phyloP scores from a whole-genome alignment of 2,797 vertebrate genomes.

The Enteromius trimaculatus region DNA sequence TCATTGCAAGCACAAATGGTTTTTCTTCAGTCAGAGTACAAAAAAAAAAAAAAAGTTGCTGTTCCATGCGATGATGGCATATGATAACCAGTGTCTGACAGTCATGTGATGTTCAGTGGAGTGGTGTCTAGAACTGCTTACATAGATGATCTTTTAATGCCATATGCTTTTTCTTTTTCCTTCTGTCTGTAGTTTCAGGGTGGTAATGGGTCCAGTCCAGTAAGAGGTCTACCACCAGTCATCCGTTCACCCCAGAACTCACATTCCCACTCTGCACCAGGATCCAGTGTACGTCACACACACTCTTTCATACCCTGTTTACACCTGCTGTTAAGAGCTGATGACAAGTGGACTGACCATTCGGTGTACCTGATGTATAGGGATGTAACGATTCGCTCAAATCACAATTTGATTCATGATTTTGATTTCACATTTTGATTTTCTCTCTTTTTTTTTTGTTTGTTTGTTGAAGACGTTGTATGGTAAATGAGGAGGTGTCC shows the following conservation, averaged over 20 bases:
- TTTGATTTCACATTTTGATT: no score
- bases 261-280: constrained; percentile 95
- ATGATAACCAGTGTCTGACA: neutral
- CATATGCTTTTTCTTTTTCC: constrained; percentile 18
- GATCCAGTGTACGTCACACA: constrained; percentile 84
- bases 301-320: neutral
- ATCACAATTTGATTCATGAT: no score
- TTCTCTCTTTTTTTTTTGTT: no score
- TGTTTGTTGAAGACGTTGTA: no score
- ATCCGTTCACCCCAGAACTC: constrained; percentile 98
- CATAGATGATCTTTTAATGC: neutral
- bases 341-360: neutral
- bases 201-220: constrained; percentile 97
- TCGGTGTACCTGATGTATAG: neutral
- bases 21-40: neutral
- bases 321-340: neutral
- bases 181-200: constrained; percentile 86
- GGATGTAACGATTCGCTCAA: no score
- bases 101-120: constrained; percentile 12
- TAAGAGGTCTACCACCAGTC: constrained; percentile 90
- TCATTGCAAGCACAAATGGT: neutral
- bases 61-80: neutral
- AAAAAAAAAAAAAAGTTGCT: neutral
- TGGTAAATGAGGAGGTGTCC: no score
- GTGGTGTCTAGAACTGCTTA: neutral